Percentiles rank a stretch among this genome's conserved stretches.
Conservation (phyloP, 1,140 invertebrate species). For the Zophobas morio region DNA sequence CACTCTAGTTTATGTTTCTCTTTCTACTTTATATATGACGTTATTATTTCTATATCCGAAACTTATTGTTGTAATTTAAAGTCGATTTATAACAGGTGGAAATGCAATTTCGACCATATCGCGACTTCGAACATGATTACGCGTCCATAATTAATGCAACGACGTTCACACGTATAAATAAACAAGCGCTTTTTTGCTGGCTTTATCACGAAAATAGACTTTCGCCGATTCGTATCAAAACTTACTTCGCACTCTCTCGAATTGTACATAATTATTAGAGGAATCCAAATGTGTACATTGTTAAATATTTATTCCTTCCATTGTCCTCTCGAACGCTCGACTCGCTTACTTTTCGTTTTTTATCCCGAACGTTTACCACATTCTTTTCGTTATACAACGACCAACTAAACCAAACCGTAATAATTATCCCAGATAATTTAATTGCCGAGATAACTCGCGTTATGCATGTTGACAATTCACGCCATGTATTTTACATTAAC, state of each 20-base stretch:
- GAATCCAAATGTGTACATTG: constrained; percentile 52
- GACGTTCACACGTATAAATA: constrained; percentile 21
- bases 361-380: constrained; percentile 15
- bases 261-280: constrained; percentile 52
- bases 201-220: constrained; percentile 45
- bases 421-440: constrained; percentile 12
- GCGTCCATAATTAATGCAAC: constrained; percentile 20
- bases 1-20: constrained; percentile 64
- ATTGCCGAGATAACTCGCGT: constrained; percentile 15
- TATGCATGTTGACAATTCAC: constrained; percentile 20
- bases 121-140: neutral
- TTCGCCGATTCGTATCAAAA: constrained; percentile 45
- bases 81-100: constrained; percentile 30
- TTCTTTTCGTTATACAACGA: constrained; percentile 16
- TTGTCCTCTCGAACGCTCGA: constrained; percentile 45
- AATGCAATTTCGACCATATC: constrained; percentile 12
- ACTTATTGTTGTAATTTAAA: constrained; percentile 58
- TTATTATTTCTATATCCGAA: constrained; percentile 62
- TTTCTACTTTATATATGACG: constrained; percentile 64
- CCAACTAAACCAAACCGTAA: constrained; percentile 4
- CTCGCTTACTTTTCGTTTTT: constrained; percentile 31
- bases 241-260: constrained; percentile 52
- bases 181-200: constrained; percentile 22
- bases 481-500: constrained; percentile 7
- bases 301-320: constrained; percentile 50